Conservation (phyloP, 2,888 invertebrate species). For the Eristalinus aeneus region DNA sequence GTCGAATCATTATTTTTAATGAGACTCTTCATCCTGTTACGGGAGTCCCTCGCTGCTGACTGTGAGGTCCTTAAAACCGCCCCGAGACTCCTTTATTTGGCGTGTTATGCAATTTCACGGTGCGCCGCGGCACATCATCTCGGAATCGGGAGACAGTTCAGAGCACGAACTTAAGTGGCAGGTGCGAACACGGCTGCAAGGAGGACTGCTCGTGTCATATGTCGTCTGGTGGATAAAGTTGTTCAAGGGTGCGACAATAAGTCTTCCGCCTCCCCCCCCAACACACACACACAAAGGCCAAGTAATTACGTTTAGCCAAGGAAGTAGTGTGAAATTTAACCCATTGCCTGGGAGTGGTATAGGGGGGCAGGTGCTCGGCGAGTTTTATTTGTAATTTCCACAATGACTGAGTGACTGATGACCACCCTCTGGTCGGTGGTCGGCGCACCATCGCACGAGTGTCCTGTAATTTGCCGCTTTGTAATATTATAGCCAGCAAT, state of each 20-base stretch:
- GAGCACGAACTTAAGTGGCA: constrained; percentile 43
- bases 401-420: constrained; percentile 54
- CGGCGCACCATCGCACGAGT: constrained; percentile 13
- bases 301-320: constrained; percentile 53
- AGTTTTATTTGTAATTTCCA: constrained; percentile 39
- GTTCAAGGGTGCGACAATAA: background rate
- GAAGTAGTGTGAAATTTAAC: constrained; percentile 42
- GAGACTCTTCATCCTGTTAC: constrained; percentile 64
- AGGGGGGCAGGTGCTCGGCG: constrained; percentile 37
- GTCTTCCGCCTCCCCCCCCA: background rate
- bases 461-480: constrained; percentile 46
- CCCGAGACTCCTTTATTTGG: constrained; percentile 33
- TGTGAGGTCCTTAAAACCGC: constrained; percentile 8
- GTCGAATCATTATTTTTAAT: constrained; percentile 70
- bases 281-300: constrained; percentile 24
- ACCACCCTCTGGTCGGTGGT: background rate
- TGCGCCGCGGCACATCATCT: constrained; percentile 22
- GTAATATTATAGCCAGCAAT: constrained; percentile 46
- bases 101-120: constrained; percentile 54
- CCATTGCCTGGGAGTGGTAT: constrained; percentile 32
- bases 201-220: constrained; percentile 24
- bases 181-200: constrained; percentile 32
- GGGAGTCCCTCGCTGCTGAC: background rate
- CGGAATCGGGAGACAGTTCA: background rate
- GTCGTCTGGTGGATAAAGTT: background rate